Base-by-base conservation (phyloP, 1,140 invertebrate genomes). In the Saccostrea glomerata region DNA sequence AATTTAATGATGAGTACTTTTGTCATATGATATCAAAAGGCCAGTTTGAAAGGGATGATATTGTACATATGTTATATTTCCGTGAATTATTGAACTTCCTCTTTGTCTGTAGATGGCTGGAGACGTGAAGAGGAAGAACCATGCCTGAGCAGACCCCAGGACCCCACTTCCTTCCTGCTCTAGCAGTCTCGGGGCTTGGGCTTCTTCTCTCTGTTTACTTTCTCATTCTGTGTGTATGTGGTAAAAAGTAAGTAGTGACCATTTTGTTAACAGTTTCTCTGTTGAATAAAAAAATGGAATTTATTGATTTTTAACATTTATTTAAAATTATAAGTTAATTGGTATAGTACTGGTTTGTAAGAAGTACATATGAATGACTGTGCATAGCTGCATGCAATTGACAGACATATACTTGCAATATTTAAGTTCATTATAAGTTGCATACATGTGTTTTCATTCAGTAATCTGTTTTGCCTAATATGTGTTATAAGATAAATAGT, bases 111-210 rank as follows among this genome's bases (percentile, higher is more conserved):
- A 30, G 70, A 77, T 77, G 70, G 70, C 70, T 77, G 70, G 70
- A 77, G 70, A 77, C 58, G n/a, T 63, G 17, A 77, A 30, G 25
- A 77, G 70, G 70, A 77, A 30, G 25, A 2, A 77, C 70, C 15
- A 77, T 77, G 70, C 70, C 13, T 77, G 70, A 77, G 70, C 30
- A 77, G 70, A 30, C 70, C 15, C 25, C 9, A 25, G 25, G 30
- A 12, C 70, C 25, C 30, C 70, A 77, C 70, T 25, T 77, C 70
- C 25, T 77, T 36, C 70, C 70, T 77, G 70, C 15, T 36, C 2
- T 77, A 2, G 70, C 70, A 77, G 70, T 77, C 70, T 77, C 70
- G 70, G 70, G 70, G 70, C 2, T 77, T 23, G 70, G 70, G 25
- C 70, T 77, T 30, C 13, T 77, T 25, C 25, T 77, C 25, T 77